Conservation (phyloP, 2,113 vertebrate species). For the Tragelaphus buxtoni region DNA sequence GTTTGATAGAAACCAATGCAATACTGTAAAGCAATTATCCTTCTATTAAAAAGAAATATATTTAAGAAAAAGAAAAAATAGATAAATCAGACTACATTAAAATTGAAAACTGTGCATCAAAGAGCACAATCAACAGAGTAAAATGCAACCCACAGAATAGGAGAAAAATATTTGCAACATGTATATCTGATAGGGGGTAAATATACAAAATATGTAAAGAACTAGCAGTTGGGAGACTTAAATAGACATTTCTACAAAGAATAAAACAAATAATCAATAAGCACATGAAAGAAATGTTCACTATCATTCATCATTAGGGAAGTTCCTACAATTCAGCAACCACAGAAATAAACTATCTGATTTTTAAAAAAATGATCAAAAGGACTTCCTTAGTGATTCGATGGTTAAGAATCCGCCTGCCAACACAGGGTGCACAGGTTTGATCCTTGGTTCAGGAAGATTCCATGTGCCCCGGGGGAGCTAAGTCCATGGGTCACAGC, state of each 20-base stretch:
- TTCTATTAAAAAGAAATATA: neutral
- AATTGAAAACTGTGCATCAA: neutral
- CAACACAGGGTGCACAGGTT: neutral
- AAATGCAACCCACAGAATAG: neutral
- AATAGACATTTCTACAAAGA: neutral
- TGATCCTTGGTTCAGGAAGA: neutral
- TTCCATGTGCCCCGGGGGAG: neutral
- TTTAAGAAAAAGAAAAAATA: neutral
- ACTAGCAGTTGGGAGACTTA: neutral
- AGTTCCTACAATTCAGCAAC: neutral
- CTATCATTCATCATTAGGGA: neutral
- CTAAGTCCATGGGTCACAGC: neutral
- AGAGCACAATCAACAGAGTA: neutral
- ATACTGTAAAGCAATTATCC: neutral
- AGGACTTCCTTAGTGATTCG: neutral
- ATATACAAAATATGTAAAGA: neutral
- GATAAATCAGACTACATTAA: neutral
- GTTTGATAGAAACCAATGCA: neutral
- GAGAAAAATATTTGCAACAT: neutral
- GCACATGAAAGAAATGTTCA: neutral
- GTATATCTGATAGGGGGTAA: neutral
- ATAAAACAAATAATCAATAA: neutral
- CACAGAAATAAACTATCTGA: neutral
- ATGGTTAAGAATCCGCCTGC: neutral
- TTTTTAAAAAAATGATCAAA: neutral